phyloP scores from a whole-genome alignment of 2,113 vertebrate species.

The Erinaceus europaeus region DNA sequence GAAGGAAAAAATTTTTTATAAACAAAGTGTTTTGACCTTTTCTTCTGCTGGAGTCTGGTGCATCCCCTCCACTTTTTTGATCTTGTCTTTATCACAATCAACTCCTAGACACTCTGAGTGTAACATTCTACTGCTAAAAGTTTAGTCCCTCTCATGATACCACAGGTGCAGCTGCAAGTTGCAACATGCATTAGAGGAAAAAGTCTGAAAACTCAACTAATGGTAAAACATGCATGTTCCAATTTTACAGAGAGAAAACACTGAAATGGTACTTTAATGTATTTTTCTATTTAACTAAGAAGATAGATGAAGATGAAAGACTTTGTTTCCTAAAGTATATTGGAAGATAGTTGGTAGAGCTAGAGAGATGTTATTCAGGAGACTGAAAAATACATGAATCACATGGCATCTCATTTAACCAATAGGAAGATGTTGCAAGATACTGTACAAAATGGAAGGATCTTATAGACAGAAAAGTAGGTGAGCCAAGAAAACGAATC shows the following conservation, averaged over 20 bases:
- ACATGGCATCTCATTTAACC: neutral
- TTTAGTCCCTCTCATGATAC: neutral
- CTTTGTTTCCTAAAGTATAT: neutral
- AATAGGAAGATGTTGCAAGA: neutral
- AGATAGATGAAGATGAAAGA: neutral
- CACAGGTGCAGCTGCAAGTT: rapidly evolving
- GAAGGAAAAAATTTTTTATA: neutral
- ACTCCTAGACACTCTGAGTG: neutral
- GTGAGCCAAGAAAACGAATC: neutral
- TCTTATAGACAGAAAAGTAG: neutral
- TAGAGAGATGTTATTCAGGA: neutral
- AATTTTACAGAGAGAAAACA: neutral
- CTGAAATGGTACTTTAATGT: too few species aligned
- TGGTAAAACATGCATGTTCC: neutral
- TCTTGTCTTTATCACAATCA: neutral
- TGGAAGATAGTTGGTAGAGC: too few species aligned
- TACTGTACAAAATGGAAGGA: neutral
- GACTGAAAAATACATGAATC: neutral
- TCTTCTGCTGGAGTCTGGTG: neutral
- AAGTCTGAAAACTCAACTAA: too few species aligned
- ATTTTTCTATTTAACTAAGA: too few species aligned
- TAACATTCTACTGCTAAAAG: rapidly evolving
- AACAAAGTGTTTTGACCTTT: too few species aligned
- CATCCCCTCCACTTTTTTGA: neutral
- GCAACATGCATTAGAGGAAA: rapidly evolving